phyloP scores from a whole-genome alignment of 2,113 vertebrate genomes.

The Gnathonemus longibarbis region DNA sequence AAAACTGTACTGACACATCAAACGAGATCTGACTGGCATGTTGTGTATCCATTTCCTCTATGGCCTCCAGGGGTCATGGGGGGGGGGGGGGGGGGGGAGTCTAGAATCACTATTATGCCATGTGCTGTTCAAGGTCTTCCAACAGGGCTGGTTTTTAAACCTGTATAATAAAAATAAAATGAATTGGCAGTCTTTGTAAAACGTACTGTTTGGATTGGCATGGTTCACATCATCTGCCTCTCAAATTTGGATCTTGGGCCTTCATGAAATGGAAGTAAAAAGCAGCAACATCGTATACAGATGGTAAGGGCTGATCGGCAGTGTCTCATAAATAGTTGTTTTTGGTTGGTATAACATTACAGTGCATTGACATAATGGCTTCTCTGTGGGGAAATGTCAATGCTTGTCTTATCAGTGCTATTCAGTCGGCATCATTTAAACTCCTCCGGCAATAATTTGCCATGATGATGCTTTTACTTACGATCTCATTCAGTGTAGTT shows the following conservation, averaged over 20 bases:
- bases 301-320: neutral
- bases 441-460: neutral
- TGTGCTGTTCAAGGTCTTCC: neutral
- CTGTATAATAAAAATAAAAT: neutral
- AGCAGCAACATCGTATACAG: neutral
- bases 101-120: neutral
- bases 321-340: neutral
- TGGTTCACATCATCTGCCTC: neutral
- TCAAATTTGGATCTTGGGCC: neutral
- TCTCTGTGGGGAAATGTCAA: neutral
- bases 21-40: neutral
- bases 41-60: neutral
- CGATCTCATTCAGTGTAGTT: neutral
- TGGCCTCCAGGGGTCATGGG: neutral
- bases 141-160: neutral
- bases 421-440: neutral
- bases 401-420: neutral
- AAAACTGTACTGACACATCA: constrained; percentile 5
- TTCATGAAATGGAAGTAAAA: neutral
- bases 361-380: neutral
- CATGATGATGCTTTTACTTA: neutral
- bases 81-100: neutral
- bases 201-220: neutral
- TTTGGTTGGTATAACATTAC: neutral
- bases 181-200: neutral